Evolutionary conservation across 1,140 invertebrate genomes (phyloP).

Genomic region (Drosophila virilis): DNA sequence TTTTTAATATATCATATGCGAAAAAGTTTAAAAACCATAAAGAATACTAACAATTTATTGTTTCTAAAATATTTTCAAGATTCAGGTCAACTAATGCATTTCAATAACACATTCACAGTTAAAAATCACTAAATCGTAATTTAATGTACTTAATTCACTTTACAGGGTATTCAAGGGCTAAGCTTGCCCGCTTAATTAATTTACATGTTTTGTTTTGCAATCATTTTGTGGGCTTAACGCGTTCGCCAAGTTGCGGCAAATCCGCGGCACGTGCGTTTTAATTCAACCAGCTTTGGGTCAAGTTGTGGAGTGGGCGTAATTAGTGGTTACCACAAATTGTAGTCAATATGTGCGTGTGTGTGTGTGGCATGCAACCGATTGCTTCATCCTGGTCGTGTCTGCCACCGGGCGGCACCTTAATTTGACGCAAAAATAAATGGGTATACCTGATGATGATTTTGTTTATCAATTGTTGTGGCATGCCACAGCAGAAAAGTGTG

Average conservation of each 20-base stretch:
- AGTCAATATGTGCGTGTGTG: background rate
- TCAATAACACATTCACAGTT: too few relatives aligned
- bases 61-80: too few relatives aligned
- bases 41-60: too few relatives aligned
- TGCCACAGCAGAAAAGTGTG: slow-evolving; percentile 24
- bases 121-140: background rate
- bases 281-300: slow-evolving; percentile 55
- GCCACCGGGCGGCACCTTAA: slow-evolving; percentile 70
- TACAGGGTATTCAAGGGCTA: slow-evolving; percentile 8
- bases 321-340: slow-evolving; percentile 44
- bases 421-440: slow-evolving; percentile 46
- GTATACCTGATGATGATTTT: slow-evolving; percentile 50
- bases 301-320: slow-evolving; percentile 59
- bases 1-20: too few relatives aligned
- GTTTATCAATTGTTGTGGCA: slow-evolving; percentile 63
- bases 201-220: slow-evolving; percentile 17
- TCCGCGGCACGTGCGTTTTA: slow-evolving; percentile 64
- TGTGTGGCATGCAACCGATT: slow-evolving; percentile 10
- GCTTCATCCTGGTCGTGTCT: slow-evolving; percentile 42
- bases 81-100: too few relatives aligned
- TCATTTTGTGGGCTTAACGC: slow-evolving; percentile 49
- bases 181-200: background rate
- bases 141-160: background rate
- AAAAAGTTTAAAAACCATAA: too few relatives aligned
- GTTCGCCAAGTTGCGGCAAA: slow-evolving; percentile 20